Evolutionary conservation across 1,140 invertebrate genomes (phyloP), one percentile per base, ranked within the genome.

Genomic region (Samia ricini): DNA sequence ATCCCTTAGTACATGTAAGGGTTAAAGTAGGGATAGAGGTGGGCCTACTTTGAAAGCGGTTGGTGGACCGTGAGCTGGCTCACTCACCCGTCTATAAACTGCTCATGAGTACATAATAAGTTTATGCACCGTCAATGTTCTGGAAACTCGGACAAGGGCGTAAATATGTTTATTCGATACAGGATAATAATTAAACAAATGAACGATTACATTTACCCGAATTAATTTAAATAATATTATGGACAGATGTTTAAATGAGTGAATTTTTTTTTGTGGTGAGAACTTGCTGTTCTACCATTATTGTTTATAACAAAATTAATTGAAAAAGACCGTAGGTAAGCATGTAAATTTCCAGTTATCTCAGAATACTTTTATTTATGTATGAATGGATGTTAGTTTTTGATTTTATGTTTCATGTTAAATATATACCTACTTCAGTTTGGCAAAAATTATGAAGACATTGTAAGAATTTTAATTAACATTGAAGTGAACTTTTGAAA

Each of bases 91-190:
- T 70, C 80, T 71, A 72, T 79, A 76, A 63, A 49, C 55, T 59
- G 55, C 59, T 69, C 70, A 69, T 60, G 62, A 78, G 82, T 81
- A 77, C 70, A 79, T 79, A 84, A 83, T 74, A 75, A 82, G 81
- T 82, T 86, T 75, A 86, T 79, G 76, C 77, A 73, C 56, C 77
- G 72, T 57, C 75, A 72, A 77, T 84, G 77, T 83, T 72, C 70
- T 83, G 81, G 83, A 88, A 88, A 87, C 80, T 88, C 85, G 85
- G 83, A 74, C 83, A 85, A 84, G 81, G 81, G 73, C 81, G 78
- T 66, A 69, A 63, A 49, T 21, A 62, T 69, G 56, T 68, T 68
- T 66, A 62, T 42, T 67, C 55, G 59, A 63, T 60, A 64, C 36
- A 63, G 33, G 33, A 42, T 42, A 42, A 42, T 42, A 15, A 15